Conservation (phyloP, 2,888 invertebrate species). For the Tryphoninae sp. region DNA sequence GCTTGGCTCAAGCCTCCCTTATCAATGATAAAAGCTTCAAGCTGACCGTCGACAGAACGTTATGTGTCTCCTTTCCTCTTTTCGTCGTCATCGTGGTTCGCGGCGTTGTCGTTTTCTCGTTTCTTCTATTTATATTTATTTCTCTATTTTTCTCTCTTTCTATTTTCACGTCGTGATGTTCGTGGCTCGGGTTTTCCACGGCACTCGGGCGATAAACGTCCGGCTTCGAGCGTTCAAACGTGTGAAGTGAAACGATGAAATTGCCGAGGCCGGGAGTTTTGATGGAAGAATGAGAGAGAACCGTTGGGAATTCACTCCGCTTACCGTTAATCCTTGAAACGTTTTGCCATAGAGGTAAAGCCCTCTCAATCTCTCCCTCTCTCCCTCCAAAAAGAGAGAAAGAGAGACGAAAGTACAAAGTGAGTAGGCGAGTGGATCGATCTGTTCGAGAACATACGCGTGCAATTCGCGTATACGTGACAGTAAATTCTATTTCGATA, state of each 20-base stretch:
- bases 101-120: slow-evolving; percentile 23
- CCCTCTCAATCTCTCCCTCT: not conserved
- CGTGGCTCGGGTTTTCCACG: slow-evolving; percentile 29
- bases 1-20: slow-evolving; percentile 46
- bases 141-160: slow-evolving; percentile 27
- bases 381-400: not conserved
- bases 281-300: slow-evolving; percentile 29
- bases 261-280: slow-evolving; percentile 21
- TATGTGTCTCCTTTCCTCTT: slow-evolving; percentile 58
- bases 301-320: slow-evolving; percentile 39
- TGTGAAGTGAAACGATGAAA: slow-evolving; percentile 56
- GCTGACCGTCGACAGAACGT: slow-evolving; percentile 62
- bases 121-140: not conserved
- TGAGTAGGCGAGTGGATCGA: slow-evolving; percentile 39
- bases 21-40: slow-evolving; percentile 48
- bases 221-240: slow-evolving; percentile 41
- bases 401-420: not conserved
- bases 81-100: slow-evolving; percentile 44
- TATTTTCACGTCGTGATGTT: slow-evolving; percentile 27
- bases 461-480: not conserved
- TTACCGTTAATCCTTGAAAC: slow-evolving; percentile 58
- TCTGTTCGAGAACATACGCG: slow-evolving; percentile 15
- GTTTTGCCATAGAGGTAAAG: slow-evolving; percentile 17
- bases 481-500: slow-evolving; percentile 42
- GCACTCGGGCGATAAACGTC: slow-evolving; percentile 42